These are phyloP conservation scores for Andrena chrysosceles DNA, from an alignment of 2,888 invertebrate species.

Conservation along the genomic window DNA sequence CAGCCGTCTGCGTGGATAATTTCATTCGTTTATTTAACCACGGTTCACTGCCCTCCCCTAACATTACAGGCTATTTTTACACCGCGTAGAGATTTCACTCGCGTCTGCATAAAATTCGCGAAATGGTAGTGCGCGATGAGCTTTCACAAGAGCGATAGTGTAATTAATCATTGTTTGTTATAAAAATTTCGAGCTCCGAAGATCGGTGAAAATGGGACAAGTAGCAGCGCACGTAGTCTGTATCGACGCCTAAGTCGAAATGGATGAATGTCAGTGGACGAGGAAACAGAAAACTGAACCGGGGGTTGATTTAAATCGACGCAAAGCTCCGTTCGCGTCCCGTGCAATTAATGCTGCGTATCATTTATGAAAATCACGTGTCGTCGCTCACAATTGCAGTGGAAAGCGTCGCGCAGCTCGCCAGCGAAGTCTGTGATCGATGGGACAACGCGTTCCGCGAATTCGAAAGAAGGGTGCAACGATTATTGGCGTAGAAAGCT, in stretches of 20 bases:
- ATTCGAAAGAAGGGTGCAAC: slow-evolving; percentile 33
- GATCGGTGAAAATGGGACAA: too few relatives aligned
- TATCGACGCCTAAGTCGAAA: background rate
- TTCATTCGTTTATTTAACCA: slow-evolving; percentile 26
- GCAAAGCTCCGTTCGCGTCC: too few relatives aligned
- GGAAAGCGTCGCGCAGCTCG: background rate
- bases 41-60: background rate
- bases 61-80: background rate
- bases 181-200: too few relatives aligned
- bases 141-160: too few relatives aligned
- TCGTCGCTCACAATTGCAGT: slow-evolving; percentile 32
- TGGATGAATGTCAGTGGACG: slow-evolving; percentile 3
- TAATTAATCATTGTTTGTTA: too few relatives aligned
- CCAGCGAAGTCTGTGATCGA: slow-evolving; percentile 17
- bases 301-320: slow-evolving; percentile 24
- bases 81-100: background rate
- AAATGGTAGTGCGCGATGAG: too few relatives aligned
- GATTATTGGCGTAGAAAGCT: slow-evolving; percentile 25
- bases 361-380: slow-evolving; percentile 40
- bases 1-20: slow-evolving; percentile 17
- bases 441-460: slow-evolving; percentile 15
- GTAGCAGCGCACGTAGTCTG: too few relatives aligned
- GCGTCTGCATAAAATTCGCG: background rate
- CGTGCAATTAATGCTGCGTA: slow-evolving; percentile 16
- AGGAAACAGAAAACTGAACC: background rate